Conservation (phyloP, 1,140 invertebrate genomes). For the Zaprionus camerounensis region DNA sequence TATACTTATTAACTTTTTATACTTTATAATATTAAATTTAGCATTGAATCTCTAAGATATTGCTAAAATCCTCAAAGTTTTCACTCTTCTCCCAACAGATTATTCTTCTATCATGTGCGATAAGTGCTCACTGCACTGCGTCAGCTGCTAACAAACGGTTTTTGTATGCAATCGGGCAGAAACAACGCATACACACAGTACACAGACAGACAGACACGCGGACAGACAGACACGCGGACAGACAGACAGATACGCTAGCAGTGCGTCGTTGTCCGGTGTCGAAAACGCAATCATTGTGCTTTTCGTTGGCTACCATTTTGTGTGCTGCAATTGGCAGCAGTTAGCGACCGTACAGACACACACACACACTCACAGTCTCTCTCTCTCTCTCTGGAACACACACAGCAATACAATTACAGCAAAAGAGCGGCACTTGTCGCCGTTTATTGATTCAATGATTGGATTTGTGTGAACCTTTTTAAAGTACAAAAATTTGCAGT, state of each 20-base stretch:
- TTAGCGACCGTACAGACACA: slow-evolving; percentile 39
- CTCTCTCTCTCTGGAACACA: not conserved
- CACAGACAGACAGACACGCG: not conserved
- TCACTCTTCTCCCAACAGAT: not conserved
- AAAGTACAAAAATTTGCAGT: slow-evolving; percentile 60
- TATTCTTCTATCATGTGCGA: not conserved
- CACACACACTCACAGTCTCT: slow-evolving; percentile 2
- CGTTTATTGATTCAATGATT: slow-evolving; percentile 82
- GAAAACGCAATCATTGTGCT: slow-evolving; percentile 62
- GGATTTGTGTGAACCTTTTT: slow-evolving; percentile 76
- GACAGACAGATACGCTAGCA: not conserved
- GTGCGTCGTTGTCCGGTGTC: not conserved
- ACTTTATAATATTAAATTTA: too few relatives aligned
- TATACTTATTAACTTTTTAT: too few relatives aligned
- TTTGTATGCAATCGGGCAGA: slow-evolving; percentile 45
- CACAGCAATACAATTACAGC: slow-evolving; percentile 8
- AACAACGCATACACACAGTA: slow-evolving; percentile 25
- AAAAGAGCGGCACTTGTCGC: slow-evolving; percentile 62
- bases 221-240: not conserved
- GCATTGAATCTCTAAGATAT: too few relatives aligned
- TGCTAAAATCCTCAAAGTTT: too few relatives aligned
- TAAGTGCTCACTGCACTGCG: slow-evolving; percentile 29
- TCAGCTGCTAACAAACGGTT: slow-evolving; percentile 48
- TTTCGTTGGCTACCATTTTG: slow-evolving; percentile 41
- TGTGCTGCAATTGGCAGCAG: slow-evolving; percentile 62